Percentiles rank a stretch among this genome's conserved stretches.
Conservation (phyloP, 2,888 invertebrate genomes). For the Parapristionchus giblindavisi region DNA sequence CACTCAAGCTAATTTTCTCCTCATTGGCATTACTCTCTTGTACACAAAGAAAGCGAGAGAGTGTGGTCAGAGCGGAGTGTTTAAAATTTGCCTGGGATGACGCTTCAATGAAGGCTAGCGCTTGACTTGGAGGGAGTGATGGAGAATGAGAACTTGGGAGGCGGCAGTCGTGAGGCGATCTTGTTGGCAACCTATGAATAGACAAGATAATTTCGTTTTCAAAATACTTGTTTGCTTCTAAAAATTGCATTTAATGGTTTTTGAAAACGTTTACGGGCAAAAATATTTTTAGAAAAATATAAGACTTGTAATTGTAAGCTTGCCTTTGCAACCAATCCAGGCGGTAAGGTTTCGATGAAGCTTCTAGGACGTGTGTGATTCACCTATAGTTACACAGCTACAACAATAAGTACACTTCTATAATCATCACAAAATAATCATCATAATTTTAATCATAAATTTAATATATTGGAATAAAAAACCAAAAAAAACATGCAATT, state of each 20-base stretch:
- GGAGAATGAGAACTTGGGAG: conserved; percentile 35
- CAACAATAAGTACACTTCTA: neutral
- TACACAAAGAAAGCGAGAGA: too few relatives aligned
- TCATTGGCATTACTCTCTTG: too few relatives aligned
- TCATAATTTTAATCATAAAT: neutral
- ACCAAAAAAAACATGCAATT: neutral
- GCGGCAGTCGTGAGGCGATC: conserved; percentile 7
- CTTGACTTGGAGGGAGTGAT: conserved; percentile 19
- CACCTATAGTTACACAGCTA: conserved; percentile 3
- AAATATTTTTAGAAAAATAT: too few relatives aligned
- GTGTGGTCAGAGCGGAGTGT: too few relatives aligned
- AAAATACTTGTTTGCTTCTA: neutral
- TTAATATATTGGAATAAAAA: neutral
- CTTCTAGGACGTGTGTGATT: conserved; percentile 4
- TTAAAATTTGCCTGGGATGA: too few relatives aligned
- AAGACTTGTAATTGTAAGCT: neutral
- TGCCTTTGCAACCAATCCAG: conserved; percentile 13
- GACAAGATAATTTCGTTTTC: neutral
- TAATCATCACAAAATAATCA: neutral
- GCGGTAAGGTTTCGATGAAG: neutral
- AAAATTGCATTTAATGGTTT: neutral
- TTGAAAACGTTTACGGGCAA: neutral
- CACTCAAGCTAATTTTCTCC: too few relatives aligned
- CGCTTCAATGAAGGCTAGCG: neutral
- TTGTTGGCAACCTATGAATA: conserved; percentile 13